Base-by-base conservation (phyloP, 1,140 invertebrate genomes). In the Metaphire vulgaris region DNA sequence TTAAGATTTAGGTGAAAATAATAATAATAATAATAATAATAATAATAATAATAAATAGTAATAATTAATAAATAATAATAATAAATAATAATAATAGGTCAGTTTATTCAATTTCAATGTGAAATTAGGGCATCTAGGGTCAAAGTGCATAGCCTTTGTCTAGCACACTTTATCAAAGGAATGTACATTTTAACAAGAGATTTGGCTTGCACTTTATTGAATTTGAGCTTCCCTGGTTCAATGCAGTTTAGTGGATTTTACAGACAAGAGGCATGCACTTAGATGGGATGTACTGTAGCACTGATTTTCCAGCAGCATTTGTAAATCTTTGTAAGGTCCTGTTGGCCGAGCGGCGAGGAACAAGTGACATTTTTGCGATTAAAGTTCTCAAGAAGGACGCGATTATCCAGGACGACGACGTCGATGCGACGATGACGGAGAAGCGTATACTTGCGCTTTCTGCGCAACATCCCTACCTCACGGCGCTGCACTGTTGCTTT, bases 401-500 rank as follows among this genome's bases (percentile, higher is more conserved):
- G 1, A 84, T 99, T 0, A 87, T 98, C 30, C 95, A 98, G 86
- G 97, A 99, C 85, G 97, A 99, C 85, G 97, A 99, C 83, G 95
- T 99, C 1, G 97, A 99, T 84, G 99, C 96, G 84, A 98, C 96
- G 0, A 89, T 99, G 83, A 98, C 98, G 65, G 97, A 99, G 86
- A 90, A 96, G 78, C 95, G 97, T 86, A 96, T 99, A 14, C 88
- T 99, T 30, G 93, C 95, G 0, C 87, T 99, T 69, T 96, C 96
- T n/a, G 96, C 94, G 33, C 93, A 95, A 81, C 96, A 99, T 88
- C 97, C 97, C 0, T 99, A 97, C 87, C 89, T 99, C 29, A 99
- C 97, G 81, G 96, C 98, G 86, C 89, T 99, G 66, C 94, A 97
- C 84, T 97, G 95, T 84, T 98, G 96, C 80, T 99, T 99, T 88